Evolutionary conservation across 1,140 invertebrate genomes (phyloP), one percentile per base, ranked within the genome.

Genomic region (Zaprionus kolodkinae): DNA sequence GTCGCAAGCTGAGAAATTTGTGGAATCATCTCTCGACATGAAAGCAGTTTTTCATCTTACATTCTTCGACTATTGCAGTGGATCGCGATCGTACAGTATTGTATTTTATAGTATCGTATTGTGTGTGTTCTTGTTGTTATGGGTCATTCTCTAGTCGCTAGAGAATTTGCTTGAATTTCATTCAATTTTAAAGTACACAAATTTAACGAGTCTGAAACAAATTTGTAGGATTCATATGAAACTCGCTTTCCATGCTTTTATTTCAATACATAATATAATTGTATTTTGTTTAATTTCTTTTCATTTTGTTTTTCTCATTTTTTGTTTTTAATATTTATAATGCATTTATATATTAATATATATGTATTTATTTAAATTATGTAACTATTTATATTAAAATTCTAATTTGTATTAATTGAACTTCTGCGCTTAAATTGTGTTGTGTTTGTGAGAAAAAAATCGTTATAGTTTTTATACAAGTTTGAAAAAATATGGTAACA

Each of bases 401-500:
- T 85, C 85, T 89, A 89, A 89, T 76, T 79, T 89, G 63, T 85
- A 89, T 89, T 89, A 89, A 89, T 89, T 89, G 85, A 89, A 89
- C 85, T 88, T 80, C 79, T 89, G 85, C 81, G 85, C 85, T 89
- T 89, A 81, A 89, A 70, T 70, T 59, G 50, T 65, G 48, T 78
- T 55, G 30, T 64, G 48, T 54, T 55, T 64, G 27, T 57, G 27
- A 21, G 48, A 65, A 77, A 77, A 55, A 59, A 50, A 38, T 60
- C 62, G 64, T 71, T 60, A 2, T 60, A 48, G 40, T 55, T 17
- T 61, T 35, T 33, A 21, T 30, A 62, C 27, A 57, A 12, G 45
- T 43, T 2, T 55, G 45, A 56, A 43, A 50, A 40, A 13, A 72
- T 57, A 64, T 35, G 7, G 33, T 11, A n/a, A 25, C 21, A 21